phyloP scores from a whole-genome alignment of 2,888 invertebrate species.

The Magallana nippona region DNA sequence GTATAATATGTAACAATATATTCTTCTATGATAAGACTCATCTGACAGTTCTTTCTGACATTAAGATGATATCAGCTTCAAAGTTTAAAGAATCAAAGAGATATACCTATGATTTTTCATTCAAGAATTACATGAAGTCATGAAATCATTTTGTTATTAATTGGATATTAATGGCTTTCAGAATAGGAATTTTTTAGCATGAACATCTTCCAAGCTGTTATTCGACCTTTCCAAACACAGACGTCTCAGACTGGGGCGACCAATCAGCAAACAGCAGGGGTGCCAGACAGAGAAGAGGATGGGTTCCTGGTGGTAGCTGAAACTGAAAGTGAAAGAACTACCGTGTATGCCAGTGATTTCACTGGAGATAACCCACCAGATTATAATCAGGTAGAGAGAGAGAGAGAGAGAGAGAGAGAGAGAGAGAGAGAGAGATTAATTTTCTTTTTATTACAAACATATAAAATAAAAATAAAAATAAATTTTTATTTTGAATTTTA shows the following conservation, averaged over 20 bases:
- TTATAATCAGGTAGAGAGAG: constrained; percentile 48
- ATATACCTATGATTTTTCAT: no score
- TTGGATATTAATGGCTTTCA: background rate
- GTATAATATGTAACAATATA: no score
- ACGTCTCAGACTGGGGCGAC: background rate
- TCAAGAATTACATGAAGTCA: no score
- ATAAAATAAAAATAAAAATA: no score
- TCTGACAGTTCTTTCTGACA: no score
- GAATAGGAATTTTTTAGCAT: background rate
- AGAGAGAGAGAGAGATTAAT: no score
- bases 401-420: background rate
- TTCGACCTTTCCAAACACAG: constrained; percentile 25
- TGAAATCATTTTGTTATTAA: no score
- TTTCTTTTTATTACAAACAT: no score
- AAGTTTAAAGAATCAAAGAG: no score
- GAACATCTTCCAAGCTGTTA: constrained; percentile 12
- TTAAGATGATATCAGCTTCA: no score
- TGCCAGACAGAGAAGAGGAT: constrained; percentile 54
- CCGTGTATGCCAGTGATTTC: constrained; percentile 52
- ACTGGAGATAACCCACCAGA: constrained; percentile 54
- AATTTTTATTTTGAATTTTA: background rate
- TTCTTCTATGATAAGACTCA: no score
- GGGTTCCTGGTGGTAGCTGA: constrained; percentile 61
- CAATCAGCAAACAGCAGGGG: constrained; percentile 6
- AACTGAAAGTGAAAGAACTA: constrained; percentile 60